Evolutionary conservation across 2,113 vertebrate genomes (phyloP).

Genomic region (Mellivora capensis): DNA sequence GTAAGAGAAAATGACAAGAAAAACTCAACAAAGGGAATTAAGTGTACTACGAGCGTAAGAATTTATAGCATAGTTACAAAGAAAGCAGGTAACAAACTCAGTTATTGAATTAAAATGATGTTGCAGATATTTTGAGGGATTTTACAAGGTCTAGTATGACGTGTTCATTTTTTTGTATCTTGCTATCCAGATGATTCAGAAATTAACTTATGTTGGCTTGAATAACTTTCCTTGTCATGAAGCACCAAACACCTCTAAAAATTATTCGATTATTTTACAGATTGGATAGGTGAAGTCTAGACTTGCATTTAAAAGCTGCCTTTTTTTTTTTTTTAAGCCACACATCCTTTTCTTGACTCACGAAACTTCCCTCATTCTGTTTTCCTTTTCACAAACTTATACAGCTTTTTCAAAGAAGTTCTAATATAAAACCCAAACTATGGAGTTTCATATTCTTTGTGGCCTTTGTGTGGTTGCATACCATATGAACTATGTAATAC

Average conservation of each 20-base stretch:
- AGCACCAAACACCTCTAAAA: not conserved
- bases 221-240: not conserved
- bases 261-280: not conserved
- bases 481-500: conserved; percentile 70
- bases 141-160: not conserved
- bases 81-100: not conserved
- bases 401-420: conserved; percentile 25
- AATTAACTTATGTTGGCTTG: not conserved
- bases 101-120: conserved; percentile 39
- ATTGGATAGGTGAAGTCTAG: not conserved
- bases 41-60: not conserved
- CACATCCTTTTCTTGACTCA: not conserved
- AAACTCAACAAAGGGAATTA: not conserved
- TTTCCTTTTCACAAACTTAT: conserved; percentile 14
- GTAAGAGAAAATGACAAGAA: conserved; percentile 18
- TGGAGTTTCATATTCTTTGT: conserved; percentile 1
- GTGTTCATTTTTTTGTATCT: not conserved
- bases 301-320: not conserved
- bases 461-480: conserved; percentile 75
- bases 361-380: not conserved
- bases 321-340: conserved; percentile 26
- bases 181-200: not conserved
- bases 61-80: conserved; percentile 5
- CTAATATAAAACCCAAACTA: not conserved
- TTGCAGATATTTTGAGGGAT: not conserved